Conservation (phyloP, 2,888 invertebrate genomes). For the Anodontia alba region DNA sequence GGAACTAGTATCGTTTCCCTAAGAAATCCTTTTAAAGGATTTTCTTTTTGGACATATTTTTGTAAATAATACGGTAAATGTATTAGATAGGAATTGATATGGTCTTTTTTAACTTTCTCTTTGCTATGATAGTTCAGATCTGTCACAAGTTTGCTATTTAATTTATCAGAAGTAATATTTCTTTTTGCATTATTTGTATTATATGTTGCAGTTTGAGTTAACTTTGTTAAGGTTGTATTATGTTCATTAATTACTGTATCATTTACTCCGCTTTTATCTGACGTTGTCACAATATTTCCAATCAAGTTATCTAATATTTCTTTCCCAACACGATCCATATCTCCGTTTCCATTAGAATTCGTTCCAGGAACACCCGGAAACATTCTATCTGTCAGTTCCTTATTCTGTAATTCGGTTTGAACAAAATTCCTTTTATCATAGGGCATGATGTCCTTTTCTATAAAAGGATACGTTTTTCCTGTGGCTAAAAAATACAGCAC, state of each 20-base stretch:
- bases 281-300: not conserved
- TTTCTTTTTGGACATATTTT: conserved; percentile 3
- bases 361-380: not conserved
- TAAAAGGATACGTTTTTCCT: not conserved
- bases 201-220: not conserved
- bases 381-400: not conserved
- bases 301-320: not conserved
- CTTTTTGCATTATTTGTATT: conserved; percentile 12
- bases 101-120: not conserved
- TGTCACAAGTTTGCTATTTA: not conserved
- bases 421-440: not conserved
- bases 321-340: not conserved
- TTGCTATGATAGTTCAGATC: not conserved
- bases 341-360: not conserved
- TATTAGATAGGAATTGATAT: conserved; percentile 9
- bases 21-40: conserved; percentile 3
- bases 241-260: not conserved
- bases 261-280: not conserved
- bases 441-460: not conserved
- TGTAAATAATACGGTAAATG: conserved; percentile 4
- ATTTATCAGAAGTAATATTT: not conserved
- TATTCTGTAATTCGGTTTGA: not conserved
- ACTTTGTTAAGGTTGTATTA: not conserved
- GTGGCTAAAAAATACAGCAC: conserved; percentile 17
- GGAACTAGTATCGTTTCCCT: conserved; percentile 27